Base-by-base conservation (phyloP, 2,888 invertebrate species). In the Nemapogon koenigi region DNA sequence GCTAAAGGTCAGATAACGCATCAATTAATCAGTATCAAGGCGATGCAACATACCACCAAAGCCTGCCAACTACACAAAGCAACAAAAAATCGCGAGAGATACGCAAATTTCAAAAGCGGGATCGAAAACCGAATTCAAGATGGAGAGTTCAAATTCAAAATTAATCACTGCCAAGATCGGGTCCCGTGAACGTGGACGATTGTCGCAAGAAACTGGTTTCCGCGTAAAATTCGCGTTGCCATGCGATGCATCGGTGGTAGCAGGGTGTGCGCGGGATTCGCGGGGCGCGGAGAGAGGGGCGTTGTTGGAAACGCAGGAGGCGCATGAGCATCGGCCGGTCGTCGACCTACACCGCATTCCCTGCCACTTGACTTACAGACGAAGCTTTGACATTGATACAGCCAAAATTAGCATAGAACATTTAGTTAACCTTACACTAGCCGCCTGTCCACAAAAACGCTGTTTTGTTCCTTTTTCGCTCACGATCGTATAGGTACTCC, bases 201-300 rank as follows among this genome's bases (percentile, higher is more conserved):
- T 69, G 68, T 68, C 66, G 62, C 59, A 55, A 54, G 56, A 64
- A 70, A 71, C 76, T 62, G 73, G 75, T 78, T 76, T 71, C 62
- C 66, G 62, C 65, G 63, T 70, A 64, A 78, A 73, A 67, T 75
- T 75, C 60, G 73, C 73, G 66, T 70, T 73, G 66, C 73, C 63
- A 66, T 58, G 67, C 70, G 61, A 67, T 73, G 71, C 75, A 75
- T 67, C 70, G 66, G 59, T 61, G 43, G 37, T 19, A 33, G 37
- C 68, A 66, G 71, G 69, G 62, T 65, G 8, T 16, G 16, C 14
- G 15, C 63, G 62, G 59, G 57, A 57, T 63, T 61, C 62, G 67
- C 62, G 62, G 57, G 57, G 55, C 51, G 52, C 47, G 50, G 49
- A 46, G 50, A 54, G 57, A 59, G 56, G 56, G 57, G 60, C 59